phyloP scores from a whole-genome alignment of 2,888 invertebrate genomes.

The Muschampia plurimacula region DNA sequence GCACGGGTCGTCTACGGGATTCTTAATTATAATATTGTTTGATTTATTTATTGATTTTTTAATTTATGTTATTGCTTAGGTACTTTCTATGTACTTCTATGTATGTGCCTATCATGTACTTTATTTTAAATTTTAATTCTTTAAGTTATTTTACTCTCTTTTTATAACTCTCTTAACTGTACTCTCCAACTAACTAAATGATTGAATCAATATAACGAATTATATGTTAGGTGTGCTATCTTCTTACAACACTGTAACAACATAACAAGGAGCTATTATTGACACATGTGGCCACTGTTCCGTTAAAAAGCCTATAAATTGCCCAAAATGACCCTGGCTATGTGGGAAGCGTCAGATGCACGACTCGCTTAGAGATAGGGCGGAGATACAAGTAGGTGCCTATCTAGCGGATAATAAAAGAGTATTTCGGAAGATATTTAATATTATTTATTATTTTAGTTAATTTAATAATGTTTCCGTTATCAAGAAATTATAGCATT shows the following conservation, averaged over 20 bases:
- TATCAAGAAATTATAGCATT: too few species aligned
- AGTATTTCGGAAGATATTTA: not conserved
- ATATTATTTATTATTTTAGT: too few species aligned
- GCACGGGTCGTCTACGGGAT: too few species aligned
- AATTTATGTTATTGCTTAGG: too few species aligned
- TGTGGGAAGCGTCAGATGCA: slow-evolving; percentile 48
- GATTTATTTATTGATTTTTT: too few species aligned
- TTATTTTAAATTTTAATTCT: not conserved
- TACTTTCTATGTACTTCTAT: too few species aligned
- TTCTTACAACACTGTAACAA: slow-evolving; percentile 24
- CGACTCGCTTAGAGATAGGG: slow-evolving; percentile 10
- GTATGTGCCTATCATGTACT: too few species aligned
- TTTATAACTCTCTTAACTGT: too few species aligned
- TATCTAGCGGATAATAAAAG: slow-evolving; percentile 5
- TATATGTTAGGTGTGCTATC: not conserved
- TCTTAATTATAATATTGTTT: too few species aligned
- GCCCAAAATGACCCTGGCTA: slow-evolving; percentile 42
- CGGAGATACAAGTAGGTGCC: not conserved
- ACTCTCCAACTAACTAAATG: not conserved
- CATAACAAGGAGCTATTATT: slow-evolving; percentile 47
- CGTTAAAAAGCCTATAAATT: slow-evolving; percentile 49
- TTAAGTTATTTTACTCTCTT: not conserved
- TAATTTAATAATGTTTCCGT: too few species aligned
- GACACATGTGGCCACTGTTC: slow-evolving; percentile 47
- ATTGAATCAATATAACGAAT: not conserved